These are phyloP conservation scores for Cryptus armator DNA, from an alignment of 2,888 invertebrate species.

Conservation along the genomic window DNA sequence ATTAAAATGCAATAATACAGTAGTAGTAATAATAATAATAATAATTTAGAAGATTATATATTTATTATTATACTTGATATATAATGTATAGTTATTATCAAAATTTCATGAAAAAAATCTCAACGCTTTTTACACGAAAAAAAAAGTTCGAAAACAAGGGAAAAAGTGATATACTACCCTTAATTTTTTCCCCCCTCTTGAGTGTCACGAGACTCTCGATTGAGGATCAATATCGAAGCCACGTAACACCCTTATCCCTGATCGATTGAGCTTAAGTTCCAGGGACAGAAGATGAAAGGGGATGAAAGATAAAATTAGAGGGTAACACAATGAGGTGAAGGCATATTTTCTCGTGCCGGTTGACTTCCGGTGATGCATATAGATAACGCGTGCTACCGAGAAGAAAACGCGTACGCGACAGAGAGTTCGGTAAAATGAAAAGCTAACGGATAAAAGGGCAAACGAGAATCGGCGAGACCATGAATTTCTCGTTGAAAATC, in stretches of 20 bases:
- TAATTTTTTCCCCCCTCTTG: constrained; percentile 15
- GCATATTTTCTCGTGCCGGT: not conserved
- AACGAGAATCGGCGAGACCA: constrained; percentile 32
- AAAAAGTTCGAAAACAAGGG: not conserved
- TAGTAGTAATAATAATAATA: too few species aligned
- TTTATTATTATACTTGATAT: too few species aligned
- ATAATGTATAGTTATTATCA: too few species aligned
- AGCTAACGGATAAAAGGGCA: constrained; percentile 9
- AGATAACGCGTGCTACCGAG: not conserved
- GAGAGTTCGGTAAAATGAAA: not conserved
- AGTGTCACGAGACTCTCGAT: constrained; percentile 41
- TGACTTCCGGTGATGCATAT: not conserved
- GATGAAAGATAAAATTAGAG: constrained; percentile 25
- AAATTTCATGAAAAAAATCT: too few species aligned
- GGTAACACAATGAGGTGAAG: not conserved
- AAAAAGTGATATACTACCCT: not conserved
- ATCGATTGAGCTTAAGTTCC: constrained; percentile 83
- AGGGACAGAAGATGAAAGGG: constrained; percentile 72
- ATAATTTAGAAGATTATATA: too few species aligned
- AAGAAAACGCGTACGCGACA: not conserved
- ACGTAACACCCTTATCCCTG: constrained; percentile 73
- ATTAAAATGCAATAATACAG: too few species aligned
- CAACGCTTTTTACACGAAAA: not conserved
- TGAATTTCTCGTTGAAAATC: constrained; percentile 57
- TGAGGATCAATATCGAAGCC: constrained; percentile 55